These are phyloP conservation scores for Diaperis boleti DNA, from an alignment of 2,888 invertebrate species.

Conservation along the genomic window DNA sequence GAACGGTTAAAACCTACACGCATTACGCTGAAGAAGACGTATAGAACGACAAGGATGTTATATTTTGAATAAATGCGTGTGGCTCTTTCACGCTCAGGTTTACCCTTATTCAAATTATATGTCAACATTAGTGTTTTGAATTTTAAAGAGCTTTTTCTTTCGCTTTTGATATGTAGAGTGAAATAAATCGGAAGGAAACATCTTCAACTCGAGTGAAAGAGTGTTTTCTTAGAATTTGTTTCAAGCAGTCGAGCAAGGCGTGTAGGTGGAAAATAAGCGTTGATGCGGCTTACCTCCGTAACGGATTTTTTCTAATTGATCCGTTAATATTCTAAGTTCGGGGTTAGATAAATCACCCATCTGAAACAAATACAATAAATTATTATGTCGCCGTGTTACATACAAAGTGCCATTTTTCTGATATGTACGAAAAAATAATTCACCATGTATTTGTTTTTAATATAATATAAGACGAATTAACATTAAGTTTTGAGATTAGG, in stretches of 20 bases:
- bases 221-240: not conserved
- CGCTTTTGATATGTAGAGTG: not conserved
- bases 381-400: too few relatives aligned
- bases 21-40: not conserved
- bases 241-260: not conserved
- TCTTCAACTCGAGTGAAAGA: not conserved
- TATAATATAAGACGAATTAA: too few relatives aligned
- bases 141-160: slow-evolving; percentile 22
- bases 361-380: slow-evolving; percentile 69
- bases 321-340: slow-evolving; percentile 90
- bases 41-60: not conserved
- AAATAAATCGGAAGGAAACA: slow-evolving; percentile 7
- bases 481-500: too few relatives aligned
- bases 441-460: too few relatives aligned
- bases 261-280: slow-evolving; percentile 21
- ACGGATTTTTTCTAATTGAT: slow-evolving; percentile 91
- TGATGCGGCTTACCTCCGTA: slow-evolving; percentile 80
- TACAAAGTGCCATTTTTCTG: too few relatives aligned
- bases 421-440: too few relatives aligned
- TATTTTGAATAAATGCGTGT: slow-evolving; percentile 1
- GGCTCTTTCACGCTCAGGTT: not conserved
- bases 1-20: slow-evolving; percentile 2
- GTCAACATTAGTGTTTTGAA: slow-evolving; percentile 24
- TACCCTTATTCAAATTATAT: slow-evolving; percentile 10
- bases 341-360: slow-evolving; percentile 93